phyloP scores from a whole-genome alignment of 2,797 vertebrate genomes.

The Chromobotia macracanthus region DNA sequence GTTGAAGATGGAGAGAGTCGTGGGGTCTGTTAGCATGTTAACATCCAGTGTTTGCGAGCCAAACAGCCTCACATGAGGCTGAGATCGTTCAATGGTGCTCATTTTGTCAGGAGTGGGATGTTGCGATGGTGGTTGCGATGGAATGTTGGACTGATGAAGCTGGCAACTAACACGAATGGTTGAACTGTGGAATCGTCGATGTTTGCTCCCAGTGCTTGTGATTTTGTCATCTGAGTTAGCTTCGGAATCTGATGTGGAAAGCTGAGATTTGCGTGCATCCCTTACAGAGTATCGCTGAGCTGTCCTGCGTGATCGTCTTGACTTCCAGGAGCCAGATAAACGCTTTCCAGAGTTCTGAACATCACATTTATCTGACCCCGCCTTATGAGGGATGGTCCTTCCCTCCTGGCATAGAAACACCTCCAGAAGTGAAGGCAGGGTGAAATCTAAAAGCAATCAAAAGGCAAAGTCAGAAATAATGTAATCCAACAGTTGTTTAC shows the following conservation, averaged over 20 bases:
- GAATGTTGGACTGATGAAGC: constrained; percentile 72
- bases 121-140: constrained; percentile 36
- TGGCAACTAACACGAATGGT: constrained; percentile 76
- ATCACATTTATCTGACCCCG: constrained; percentile 82
- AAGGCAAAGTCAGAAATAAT: not conserved
- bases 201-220: constrained; percentile 65
- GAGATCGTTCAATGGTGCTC: constrained; percentile 63
- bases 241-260: constrained; percentile 95
- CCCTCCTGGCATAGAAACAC: constrained; percentile 84
- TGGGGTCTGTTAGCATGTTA: constrained; percentile 80
- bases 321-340: constrained; percentile 77
- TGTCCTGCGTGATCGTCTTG: constrained; percentile 77
- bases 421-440: constrained; percentile 81
- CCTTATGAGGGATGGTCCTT: constrained; percentile 72
- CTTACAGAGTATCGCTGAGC: constrained; percentile 87
- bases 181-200: constrained; percentile 76
- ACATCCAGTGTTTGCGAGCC: constrained; percentile 68
- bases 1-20: constrained; percentile 80
- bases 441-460: constrained; percentile 82
- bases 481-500: constrained; percentile 18
- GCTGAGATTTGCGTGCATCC: constrained; percentile 87
- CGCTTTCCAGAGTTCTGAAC: constrained; percentile 75
- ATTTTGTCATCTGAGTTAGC: constrained; percentile 86
- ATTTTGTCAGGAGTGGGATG: constrained; percentile 59
- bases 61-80: constrained; percentile 70